Evolutionary conservation across 2,888 invertebrate species (phyloP).

Genomic region (Yponomeuta evonymella): DNA sequence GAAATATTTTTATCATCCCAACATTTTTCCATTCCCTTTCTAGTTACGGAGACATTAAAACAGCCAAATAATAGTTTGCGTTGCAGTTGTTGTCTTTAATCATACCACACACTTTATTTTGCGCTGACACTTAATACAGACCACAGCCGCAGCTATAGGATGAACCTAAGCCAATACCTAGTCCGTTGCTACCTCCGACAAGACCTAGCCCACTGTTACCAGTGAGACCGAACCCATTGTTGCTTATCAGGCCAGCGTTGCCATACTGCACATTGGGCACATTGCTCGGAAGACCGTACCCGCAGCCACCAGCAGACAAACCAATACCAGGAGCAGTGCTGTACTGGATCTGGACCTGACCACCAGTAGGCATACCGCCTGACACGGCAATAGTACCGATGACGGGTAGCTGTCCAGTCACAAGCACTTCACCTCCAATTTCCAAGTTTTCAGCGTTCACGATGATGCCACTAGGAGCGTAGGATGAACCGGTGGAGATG

Average conservation of each 20-base stretch:
- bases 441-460: background rate
- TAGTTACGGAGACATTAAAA: too few species aligned
- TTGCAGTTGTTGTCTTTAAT: too few species aligned
- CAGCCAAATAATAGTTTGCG: too few species aligned
- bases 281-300: background rate
- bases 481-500: background rate
- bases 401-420: background rate
- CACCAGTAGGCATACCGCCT: background rate
- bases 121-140: too few species aligned
- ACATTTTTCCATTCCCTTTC: too few species aligned
- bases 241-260: background rate
- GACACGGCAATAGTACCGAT: background rate
- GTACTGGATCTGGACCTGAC: background rate
- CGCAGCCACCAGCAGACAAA: background rate
- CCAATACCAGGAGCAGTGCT: background rate
- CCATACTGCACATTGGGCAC: background rate
- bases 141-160: too few species aligned
- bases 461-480: background rate
- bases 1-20: too few species aligned
- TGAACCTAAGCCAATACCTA: background rate
- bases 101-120: too few species aligned
- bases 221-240: background rate
- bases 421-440: background rate
- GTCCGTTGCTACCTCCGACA: background rate
- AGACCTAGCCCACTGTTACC: background rate